Conservation (phyloP, 2,888 invertebrate species). For the Cyaniris semiargus region DNA sequence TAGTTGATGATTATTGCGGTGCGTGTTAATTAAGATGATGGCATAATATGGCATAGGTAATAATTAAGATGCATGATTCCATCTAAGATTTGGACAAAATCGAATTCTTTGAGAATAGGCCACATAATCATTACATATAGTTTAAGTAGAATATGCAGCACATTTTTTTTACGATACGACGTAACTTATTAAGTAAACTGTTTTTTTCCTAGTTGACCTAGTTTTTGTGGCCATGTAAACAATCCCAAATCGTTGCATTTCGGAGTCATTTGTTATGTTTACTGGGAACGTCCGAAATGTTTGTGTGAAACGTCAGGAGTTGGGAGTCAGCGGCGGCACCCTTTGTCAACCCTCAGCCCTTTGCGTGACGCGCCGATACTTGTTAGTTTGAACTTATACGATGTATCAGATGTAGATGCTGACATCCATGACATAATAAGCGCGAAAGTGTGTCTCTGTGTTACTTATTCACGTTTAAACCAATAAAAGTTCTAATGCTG, state of each 20-base stretch:
- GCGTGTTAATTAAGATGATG: too few relatives aligned
- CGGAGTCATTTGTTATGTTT: background rate
- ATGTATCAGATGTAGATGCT: slow-evolving; percentile 22
- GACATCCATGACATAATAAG: background rate
- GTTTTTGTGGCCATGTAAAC: background rate
- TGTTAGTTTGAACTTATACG: slow-evolving; percentile 49
- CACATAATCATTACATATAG: too few relatives aligned
- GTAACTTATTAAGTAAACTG: background rate
- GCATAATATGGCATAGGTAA: too few relatives aligned
- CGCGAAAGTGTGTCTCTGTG: background rate
- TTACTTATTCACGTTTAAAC: too few relatives aligned
- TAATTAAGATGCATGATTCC: too few relatives aligned
- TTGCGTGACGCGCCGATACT: slow-evolving; percentile 58
- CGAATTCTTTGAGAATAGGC: too few relatives aligned
- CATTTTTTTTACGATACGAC: too few relatives aligned
- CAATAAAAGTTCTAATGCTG: too few relatives aligned
- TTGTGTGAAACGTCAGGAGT: background rate
- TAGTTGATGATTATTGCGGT: too few relatives aligned
- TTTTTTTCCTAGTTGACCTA: background rate
- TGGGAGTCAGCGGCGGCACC: slow-evolving; percentile 43
- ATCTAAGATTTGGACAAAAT: too few relatives aligned
- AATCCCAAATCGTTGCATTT: background rate
- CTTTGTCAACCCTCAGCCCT: slow-evolving; percentile 53
- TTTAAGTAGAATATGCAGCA: too few relatives aligned
- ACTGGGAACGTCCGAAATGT: slow-evolving; percentile 11